phyloP scores from a whole-genome alignment of 2,113 vertebrate genomes.

The Mobula hypostoma region DNA sequence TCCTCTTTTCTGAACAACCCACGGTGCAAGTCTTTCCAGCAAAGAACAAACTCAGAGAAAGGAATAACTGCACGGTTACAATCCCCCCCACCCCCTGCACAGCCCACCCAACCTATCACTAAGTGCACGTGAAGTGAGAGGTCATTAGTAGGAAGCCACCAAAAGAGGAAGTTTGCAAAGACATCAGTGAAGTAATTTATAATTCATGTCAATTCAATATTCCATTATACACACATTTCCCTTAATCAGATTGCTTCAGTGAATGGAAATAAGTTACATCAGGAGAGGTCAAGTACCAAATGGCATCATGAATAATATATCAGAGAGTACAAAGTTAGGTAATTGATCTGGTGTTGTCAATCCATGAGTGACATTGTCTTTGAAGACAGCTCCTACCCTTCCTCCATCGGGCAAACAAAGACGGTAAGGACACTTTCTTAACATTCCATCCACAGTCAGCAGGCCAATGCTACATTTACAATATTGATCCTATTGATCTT shows the following conservation, averaged over 20 bases:
- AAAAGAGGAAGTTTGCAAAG: background rate
- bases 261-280: constrained; percentile 53
- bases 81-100: background rate
- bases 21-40: background rate
- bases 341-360: constrained; percentile 36
- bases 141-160: background rate
- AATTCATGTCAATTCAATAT: constrained; percentile 44
- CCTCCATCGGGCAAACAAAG: background rate
- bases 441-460: background rate
- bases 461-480: background rate
- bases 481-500: background rate
- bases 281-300: constrained; percentile 48
- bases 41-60: background rate
- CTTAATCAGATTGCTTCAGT: constrained; percentile 51
- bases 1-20: background rate
- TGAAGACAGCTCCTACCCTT: background rate
- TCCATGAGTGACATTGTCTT: constrained; percentile 1
- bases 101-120: too few relatives aligned
- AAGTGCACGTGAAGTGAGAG: background rate
- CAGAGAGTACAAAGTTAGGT: constrained; percentile 41
- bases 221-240: constrained; percentile 57
- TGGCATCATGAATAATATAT: constrained; percentile 52
- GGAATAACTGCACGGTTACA: background rate
- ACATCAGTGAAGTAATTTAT: constrained; percentile 41
- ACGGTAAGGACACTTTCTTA: background rate